phyloP scores from a whole-genome alignment of 2,797 vertebrate species.

The Sciaenops ocellatus region DNA sequence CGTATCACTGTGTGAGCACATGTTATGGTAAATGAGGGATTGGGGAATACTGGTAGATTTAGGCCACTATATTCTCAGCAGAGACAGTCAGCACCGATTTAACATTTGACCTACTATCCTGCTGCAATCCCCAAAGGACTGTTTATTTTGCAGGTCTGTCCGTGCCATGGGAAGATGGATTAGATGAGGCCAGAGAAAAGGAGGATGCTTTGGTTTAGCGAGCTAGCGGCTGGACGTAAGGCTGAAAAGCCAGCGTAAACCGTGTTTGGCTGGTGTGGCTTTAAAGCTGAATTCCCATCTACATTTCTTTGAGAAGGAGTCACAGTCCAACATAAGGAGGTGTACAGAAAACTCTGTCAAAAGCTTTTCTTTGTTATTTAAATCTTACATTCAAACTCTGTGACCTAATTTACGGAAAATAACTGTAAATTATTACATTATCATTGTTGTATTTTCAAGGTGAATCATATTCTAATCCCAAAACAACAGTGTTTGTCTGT shows the following conservation, averaged over 20 bases:
- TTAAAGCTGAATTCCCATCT: slow-evolving; percentile 14
- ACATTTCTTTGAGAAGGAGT: slow-evolving; percentile 14
- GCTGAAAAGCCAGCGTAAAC: slow-evolving; percentile 22
- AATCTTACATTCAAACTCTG: too few species aligned
- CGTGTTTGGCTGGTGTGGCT: slow-evolving; percentile 2
- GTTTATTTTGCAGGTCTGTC: slow-evolving; percentile 22
- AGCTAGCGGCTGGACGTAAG: neutral
- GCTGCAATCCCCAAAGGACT: slow-evolving; percentile 20
- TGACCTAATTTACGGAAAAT: too few species aligned
- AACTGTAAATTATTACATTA: too few species aligned
- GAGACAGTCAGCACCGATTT: slow-evolving; percentile 18
- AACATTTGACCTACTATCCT: slow-evolving; percentile 37
- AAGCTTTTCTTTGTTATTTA: too few species aligned
- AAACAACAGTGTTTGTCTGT: too few species aligned
- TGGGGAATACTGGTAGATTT: slow-evolving; percentile 8
- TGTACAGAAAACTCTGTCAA: neutral
- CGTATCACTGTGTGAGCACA: slow-evolving; percentile 4
- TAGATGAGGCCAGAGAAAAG: slow-evolving; percentile 5
- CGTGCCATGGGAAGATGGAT: neutral
- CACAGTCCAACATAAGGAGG: slow-evolving; percentile 32
- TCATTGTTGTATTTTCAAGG: too few species aligned
- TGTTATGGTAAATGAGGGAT: slow-evolving; percentile 21
- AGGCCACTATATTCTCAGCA: slow-evolving; percentile 14
- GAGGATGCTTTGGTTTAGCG: neutral
- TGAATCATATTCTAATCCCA: too few species aligned